Evolutionary conservation across 2,888 invertebrate genomes (phyloP), one percentile per base, ranked within the genome.

Genomic region (Sinentomon sp.): DNA sequence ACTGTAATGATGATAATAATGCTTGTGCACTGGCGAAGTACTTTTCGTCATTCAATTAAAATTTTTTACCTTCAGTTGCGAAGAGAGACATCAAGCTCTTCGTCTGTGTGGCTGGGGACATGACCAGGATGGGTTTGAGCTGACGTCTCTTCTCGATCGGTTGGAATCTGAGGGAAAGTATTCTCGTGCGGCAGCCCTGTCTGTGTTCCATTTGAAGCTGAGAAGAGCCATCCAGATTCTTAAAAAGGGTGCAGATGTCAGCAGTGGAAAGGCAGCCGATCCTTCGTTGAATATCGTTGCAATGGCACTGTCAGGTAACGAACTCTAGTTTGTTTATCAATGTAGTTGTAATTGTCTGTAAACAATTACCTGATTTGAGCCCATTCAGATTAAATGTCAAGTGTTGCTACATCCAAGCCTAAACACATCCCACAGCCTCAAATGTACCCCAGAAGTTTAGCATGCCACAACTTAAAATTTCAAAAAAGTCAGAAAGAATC

Each of bases 41-140:
- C n/a, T n/a, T n/a, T n/a, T n/a, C n/a, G n/a, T n/a, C n/a, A n/a
- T n/a, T n/a, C n/a, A n/a, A 9, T 35, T 37, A 16, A 37, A 29
- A 24, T 41, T 28, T 33, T 36, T 41, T 44, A 36, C 45, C 35
- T 46, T 16, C 34, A 69, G 72, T 46, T 69, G 70, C 41, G 63
- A 64, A 30, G 73, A 74, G 50, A 64, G 83, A 39, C 70, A 71
- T 42, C 66, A 69, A 49, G 78, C 78, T 2, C 57, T 87, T 38
- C 69, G 71, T 50, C 57, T 87, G 39, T 87, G 87, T 57, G 82
- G 82, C 14, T 89, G 87, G 87, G 66, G 68, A 38, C 70, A 71
- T 52, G 76, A 80, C 43, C 68, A 68, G 50, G 73, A 75, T 46
- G 43, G 44, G 5, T 31, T 31, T 25, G 57, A 54, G 4, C 50